Percentiles rank a stretch among this genome's conserved stretches.
phyloP scores from a whole-genome alignment of 2,888 invertebrate species.

The Acronicta leporina region DNA sequence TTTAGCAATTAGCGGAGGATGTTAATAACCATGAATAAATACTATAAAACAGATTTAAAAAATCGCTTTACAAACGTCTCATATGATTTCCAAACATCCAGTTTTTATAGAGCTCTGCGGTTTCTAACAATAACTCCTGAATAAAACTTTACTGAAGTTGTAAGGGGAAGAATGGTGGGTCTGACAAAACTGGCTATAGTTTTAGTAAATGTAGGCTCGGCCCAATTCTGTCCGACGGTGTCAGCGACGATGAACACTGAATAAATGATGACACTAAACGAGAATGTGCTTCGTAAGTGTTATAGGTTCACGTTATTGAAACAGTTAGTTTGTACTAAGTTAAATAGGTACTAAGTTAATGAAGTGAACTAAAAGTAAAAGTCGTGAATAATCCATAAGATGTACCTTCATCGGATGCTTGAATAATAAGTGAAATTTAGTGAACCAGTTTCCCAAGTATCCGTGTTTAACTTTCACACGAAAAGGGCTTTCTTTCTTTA shows the following conservation, averaged over 20 bases:
- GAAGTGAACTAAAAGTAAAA: conserved; percentile 45
- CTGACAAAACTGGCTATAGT: conserved; percentile 49
- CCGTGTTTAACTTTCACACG: conserved; percentile 40
- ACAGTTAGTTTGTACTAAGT: conserved; percentile 30
- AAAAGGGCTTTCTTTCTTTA: conserved; percentile 26
- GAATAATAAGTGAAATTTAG: conserved; percentile 40
- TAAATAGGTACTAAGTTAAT: conserved; percentile 22
- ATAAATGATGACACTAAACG: conserved; percentile 57
- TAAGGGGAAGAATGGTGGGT: conserved; percentile 21
- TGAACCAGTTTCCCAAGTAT: conserved; percentile 38
- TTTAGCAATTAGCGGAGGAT: conserved; percentile 39
- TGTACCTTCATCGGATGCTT: conserved; percentile 10
- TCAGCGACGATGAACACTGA: conserved; percentile 56
- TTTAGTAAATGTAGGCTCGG: conserved; percentile 55
- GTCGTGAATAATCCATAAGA: conserved; percentile 26
- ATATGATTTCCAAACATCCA: conserved; percentile 16
- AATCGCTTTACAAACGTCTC: conserved; percentile 21
- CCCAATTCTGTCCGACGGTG: conserved; percentile 54
- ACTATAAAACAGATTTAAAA: conserved; percentile 32
- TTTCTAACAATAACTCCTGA: conserved; percentile 5
- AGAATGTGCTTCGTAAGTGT: conserved; percentile 37
- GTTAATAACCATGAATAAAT: conserved; percentile 37
- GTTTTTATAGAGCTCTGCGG: conserved; percentile 20
- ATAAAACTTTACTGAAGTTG: conserved; percentile 7
- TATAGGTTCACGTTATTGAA: conserved; percentile 30